Evolutionary conservation across 2,888 invertebrate species (phyloP), one percentile per base, ranked within the genome.

Genomic region (Drosophila pseudotalamancana): DNA sequence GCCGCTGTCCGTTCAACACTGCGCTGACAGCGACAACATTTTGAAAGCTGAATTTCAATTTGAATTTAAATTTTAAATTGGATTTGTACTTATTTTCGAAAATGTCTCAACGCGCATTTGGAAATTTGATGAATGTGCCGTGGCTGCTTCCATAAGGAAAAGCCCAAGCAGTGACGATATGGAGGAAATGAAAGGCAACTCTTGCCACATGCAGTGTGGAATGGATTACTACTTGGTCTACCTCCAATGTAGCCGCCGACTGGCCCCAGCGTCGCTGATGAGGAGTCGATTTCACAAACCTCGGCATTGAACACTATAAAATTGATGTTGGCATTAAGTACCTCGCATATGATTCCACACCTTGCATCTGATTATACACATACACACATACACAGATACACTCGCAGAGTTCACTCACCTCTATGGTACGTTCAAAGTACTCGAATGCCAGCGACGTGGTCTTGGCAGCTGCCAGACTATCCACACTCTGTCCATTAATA

Each of bases 381-480:
- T 9, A 11, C 6, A 18, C 34, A 16, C 14, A 11, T 6, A 16
- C 14, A 6, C 8, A 2, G 34, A 16, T 3, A 39, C 19, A 27
- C 0, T 21, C 3, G 21, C 2, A 31, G 14, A 67, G 80, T 54
- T 67, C 71, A 90, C 91, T 92, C 91, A 96, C 96, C 92, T 95
- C 93, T 72, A 96, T 94, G 50, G 95, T 95, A 90, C 94, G 94
- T 91, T 96, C 95, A 89, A 96, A 96, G 83, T 95, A 94, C 66
- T 93, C 93, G 89, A 96, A 96, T 27, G 95, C 94, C 72, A 94
- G 91, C 5, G 95, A 94, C 39, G 95, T 94, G 50, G 95, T 93
- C 89, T 94, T 94, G 6, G 95, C 95, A 31, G 94, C 93, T 6
- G 94, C 92, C 72, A 95, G 91, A 72, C 95, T 95, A 87, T 95